Evolutionary conservation across 2,888 invertebrate species (phyloP).

Genomic region (Ectobius pallidus): DNA sequence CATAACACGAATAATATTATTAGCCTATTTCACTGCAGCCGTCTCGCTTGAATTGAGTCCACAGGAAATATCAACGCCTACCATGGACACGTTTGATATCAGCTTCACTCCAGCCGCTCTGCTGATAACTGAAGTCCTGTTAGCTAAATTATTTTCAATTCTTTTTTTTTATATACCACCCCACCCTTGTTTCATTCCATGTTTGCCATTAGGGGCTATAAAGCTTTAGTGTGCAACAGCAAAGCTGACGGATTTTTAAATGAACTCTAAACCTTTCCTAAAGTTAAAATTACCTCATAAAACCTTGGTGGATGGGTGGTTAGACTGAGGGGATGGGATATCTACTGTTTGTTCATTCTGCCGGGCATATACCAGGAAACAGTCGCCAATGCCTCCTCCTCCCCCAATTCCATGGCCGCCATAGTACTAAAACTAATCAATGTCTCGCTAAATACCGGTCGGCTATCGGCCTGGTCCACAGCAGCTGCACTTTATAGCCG

Average conservation of each 20-base stretch:
- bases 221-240: slow-evolving; percentile 11
- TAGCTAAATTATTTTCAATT: slow-evolving; percentile 6
- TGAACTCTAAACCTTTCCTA: slow-evolving; percentile 29
- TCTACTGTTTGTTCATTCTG: slow-evolving; percentile 25
- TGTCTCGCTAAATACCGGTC: slow-evolving; percentile 25
- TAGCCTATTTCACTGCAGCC: neutral
- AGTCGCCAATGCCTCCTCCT: neutral
- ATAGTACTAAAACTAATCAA: slow-evolving; percentile 16
- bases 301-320: slow-evolving; percentile 8
- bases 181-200: slow-evolving; percentile 15
- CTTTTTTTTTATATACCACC: neutral
- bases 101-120: neutral
- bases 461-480: slow-evolving; percentile 19
- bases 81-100: neutral
- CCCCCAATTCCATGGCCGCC: neutral
- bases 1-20: neutral
- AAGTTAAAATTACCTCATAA: slow-evolving; percentile 32
- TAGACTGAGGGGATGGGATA: neutral
- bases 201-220: slow-evolving; percentile 17
- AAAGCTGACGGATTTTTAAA: slow-evolving; percentile 31
- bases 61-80: neutral
- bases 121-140: neutral
- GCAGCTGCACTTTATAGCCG: slow-evolving; percentile 27
- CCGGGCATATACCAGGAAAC: neutral
- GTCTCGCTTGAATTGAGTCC: neutral